These are phyloP conservation scores for Nymphicus hollandicus DNA, from an alignment of 2,113 vertebrate species.

Conservation along the genomic window DNA sequence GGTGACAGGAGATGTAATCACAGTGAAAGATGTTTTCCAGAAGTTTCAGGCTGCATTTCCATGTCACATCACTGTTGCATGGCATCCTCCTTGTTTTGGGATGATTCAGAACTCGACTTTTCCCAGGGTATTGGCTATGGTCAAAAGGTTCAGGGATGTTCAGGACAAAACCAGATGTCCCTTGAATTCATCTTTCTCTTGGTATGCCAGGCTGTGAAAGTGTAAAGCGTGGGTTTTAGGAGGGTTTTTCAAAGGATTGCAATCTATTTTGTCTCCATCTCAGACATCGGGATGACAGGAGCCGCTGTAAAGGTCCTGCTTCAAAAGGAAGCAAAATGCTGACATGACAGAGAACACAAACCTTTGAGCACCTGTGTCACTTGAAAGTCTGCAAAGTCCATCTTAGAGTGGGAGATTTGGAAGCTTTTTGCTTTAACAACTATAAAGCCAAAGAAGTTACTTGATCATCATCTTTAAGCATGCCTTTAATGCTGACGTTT, in stretches of 20 bases:
- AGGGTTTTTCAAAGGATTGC: not conserved
- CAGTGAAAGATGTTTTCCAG: not conserved
- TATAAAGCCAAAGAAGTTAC: not conserved
- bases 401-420: not conserved
- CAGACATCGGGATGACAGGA: rapidly evolving
- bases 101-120: not conserved
- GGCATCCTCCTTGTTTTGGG: not conserved
- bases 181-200: not conserved
- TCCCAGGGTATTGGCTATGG: not conserved
- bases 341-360: not conserved
- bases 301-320: not conserved
- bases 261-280: not conserved
- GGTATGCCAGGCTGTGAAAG: not conserved
- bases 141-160: not conserved
- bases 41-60: not conserved
- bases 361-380: not conserved
- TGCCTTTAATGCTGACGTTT: not conserved
- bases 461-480: not conserved
- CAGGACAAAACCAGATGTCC: not conserved
- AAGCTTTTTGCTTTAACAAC: not conserved
- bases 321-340: not conserved
- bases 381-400: not conserved
- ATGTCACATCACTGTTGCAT: not conserved
- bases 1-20: not conserved
- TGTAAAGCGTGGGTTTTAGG: not conserved